phyloP scores from a whole-genome alignment of 2,888 invertebrate genomes.

The Thymelicus acteon region DNA sequence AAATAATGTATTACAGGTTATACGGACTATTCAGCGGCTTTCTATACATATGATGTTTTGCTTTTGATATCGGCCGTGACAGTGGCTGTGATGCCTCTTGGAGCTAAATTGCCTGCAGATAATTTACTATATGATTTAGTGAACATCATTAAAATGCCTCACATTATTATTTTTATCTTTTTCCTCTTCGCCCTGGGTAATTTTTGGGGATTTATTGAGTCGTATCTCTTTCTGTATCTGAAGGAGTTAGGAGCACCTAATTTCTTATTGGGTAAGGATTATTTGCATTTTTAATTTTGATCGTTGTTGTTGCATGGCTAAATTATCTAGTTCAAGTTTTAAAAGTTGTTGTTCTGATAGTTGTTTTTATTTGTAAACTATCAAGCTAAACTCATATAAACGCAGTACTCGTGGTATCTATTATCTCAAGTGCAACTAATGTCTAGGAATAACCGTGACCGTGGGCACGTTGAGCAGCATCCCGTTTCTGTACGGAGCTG shows the following conservation, averaged over 20 bases:
- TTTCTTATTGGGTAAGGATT: slow-evolving; percentile 89
- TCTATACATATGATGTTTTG: slow-evolving; percentile 91
- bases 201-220: slow-evolving; percentile 95
- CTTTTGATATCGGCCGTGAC: slow-evolving; percentile 89
- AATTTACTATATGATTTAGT: slow-evolving; percentile 90
- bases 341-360: slow-evolving; percentile 12
- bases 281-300: slow-evolving; percentile 38
- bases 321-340: background rate
- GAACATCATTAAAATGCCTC: slow-evolving; percentile 90
- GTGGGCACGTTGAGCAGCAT: slow-evolving; percentile 93
- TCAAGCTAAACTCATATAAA: too few relatives aligned
- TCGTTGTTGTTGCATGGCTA: slow-evolving; percentile 32
- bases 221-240: slow-evolving; percentile 93
- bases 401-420: slow-evolving; percentile 39
- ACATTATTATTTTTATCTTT: slow-evolving; percentile 91
- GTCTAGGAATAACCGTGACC: slow-evolving; percentile 91
- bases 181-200: slow-evolving; percentile 93
- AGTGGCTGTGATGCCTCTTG: slow-evolving; percentile 91
- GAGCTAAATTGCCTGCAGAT: slow-evolving; percentile 91
- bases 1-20: slow-evolving; percentile 84
- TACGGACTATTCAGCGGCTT: slow-evolving; percentile 95
- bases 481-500: slow-evolving; percentile 93
- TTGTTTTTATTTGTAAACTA: slow-evolving; percentile 27
- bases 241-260: slow-evolving; percentile 93
- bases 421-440: slow-evolving; percentile 46